Evolutionary conservation across 2,888 invertebrate genomes (phyloP).

Genomic region (Spilarctia lutea): DNA sequence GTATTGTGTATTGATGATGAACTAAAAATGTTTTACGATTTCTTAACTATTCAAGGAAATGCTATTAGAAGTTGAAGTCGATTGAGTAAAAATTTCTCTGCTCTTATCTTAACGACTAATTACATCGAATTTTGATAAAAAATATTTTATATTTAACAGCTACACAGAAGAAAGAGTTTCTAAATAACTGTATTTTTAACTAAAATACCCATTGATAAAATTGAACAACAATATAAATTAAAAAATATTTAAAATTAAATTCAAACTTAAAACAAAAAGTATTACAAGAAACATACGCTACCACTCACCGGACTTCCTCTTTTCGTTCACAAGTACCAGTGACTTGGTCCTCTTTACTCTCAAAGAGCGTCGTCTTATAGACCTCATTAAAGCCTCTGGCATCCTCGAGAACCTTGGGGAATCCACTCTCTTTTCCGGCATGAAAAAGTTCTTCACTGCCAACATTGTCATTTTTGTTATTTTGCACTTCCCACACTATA

Average conservation of each 20-base stretch:
- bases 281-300: constrained; percentile 69
- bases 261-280: constrained; percentile 23
- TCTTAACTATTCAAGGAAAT: constrained; percentile 28
- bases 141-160: not conserved
- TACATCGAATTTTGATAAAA: constrained; percentile 4
- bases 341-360: constrained; percentile 92
- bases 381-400: constrained; percentile 91
- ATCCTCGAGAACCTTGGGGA: constrained; percentile 88
- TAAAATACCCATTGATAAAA: not conserved
- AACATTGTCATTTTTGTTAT: constrained; percentile 82
- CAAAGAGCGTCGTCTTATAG: constrained; percentile 90
- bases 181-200: not conserved
- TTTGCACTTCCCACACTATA: constrained; percentile 35
- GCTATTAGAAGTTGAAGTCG: constrained; percentile 25
- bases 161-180: not conserved
- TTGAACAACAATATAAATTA: not conserved
- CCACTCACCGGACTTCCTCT: constrained; percentile 93
- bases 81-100: constrained; percentile 18
- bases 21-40: constrained; percentile 23
- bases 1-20: constrained; percentile 17
- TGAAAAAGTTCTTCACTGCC: constrained; percentile 91
- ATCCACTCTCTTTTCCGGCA: constrained; percentile 88
- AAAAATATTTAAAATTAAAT: not conserved
- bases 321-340: constrained; percentile 90
- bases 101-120: constrained; percentile 26